phyloP scores from a whole-genome alignment of 2,888 invertebrate species.

The Geophilus truncorum region DNA sequence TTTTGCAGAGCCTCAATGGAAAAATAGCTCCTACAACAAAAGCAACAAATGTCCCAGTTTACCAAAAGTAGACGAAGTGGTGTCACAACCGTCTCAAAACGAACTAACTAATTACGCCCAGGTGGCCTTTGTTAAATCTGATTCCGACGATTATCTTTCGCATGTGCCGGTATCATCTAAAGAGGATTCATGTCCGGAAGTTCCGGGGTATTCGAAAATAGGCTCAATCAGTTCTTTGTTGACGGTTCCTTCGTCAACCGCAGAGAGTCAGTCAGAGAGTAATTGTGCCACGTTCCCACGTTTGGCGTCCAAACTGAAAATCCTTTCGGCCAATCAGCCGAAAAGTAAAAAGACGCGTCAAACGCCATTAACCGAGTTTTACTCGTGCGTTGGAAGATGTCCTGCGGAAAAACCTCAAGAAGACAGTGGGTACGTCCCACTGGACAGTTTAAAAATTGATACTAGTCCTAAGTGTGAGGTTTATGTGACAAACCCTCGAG shows the following conservation, averaged over 20 bases:
- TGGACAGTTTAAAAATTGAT: not conserved
- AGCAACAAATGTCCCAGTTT: not conserved
- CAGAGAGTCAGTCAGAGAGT: too few relatives aligned
- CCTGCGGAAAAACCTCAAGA: not conserved
- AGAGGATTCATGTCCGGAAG: not conserved
- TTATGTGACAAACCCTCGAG: not conserved
- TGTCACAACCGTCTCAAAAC: not conserved
- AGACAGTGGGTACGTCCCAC: not conserved
- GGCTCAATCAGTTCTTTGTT: constrained; percentile 4
- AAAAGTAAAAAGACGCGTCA: not conserved
- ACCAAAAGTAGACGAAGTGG: constrained; percentile 25
- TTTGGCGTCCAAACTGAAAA: not conserved
- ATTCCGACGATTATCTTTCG: not conserved
- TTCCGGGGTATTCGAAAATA: not conserved
- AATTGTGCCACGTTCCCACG: not conserved
- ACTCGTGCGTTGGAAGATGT: not conserved
- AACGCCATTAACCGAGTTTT: not conserved
- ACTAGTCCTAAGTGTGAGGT: not conserved
- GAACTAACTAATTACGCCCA: not conserved
- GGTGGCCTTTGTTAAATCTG: too few relatives aligned
- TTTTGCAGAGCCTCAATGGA: constrained; percentile 14
- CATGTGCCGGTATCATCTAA: not conserved
- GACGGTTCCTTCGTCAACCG: not conserved
- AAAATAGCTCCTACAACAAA: not conserved
- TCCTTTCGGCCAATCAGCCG: not conserved